Conservation (phyloP, 2,797 vertebrate genomes). For the Hybognathus amarus region DNA sequence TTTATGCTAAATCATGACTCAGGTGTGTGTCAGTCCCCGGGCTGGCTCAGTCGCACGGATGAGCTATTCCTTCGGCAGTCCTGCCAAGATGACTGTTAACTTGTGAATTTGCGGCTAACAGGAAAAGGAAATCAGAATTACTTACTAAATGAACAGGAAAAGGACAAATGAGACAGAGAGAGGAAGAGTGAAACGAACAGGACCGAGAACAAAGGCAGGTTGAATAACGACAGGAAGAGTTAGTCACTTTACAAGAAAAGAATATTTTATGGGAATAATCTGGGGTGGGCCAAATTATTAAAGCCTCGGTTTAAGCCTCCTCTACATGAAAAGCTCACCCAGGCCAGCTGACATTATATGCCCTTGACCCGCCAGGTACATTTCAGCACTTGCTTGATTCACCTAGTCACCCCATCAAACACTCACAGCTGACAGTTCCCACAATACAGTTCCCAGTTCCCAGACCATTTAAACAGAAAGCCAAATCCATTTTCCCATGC, state of each 20-base stretch:
- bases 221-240: constrained; percentile 44
- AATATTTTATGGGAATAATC: constrained; percentile 16
- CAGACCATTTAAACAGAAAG: constrained; percentile 29
- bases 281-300: constrained; percentile 10
- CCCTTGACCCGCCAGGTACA: constrained; percentile 17
- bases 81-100: constrained; percentile 24
- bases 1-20: constrained; percentile 37
- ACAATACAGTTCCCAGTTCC: constrained; percentile 30
- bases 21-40: constrained; percentile 21
- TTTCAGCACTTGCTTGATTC: constrained; percentile 28
- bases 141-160: constrained; percentile 32
- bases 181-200: not conserved
- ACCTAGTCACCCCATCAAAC: constrained; percentile 9
- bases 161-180: not conserved
- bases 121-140: constrained; percentile 42
- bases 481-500: constrained; percentile 34
- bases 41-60: constrained; percentile 34
- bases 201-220: not conserved
- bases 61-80: not conserved
- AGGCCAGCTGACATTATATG: not conserved
- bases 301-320: not conserved
- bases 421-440: constrained; percentile 48
- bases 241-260: constrained; percentile 42
- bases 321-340: constrained; percentile 10
- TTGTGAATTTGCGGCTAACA: constrained; percentile 24